Conservation (phyloP, 2,888 invertebrate species). For the Nebria brevicollis region DNA sequence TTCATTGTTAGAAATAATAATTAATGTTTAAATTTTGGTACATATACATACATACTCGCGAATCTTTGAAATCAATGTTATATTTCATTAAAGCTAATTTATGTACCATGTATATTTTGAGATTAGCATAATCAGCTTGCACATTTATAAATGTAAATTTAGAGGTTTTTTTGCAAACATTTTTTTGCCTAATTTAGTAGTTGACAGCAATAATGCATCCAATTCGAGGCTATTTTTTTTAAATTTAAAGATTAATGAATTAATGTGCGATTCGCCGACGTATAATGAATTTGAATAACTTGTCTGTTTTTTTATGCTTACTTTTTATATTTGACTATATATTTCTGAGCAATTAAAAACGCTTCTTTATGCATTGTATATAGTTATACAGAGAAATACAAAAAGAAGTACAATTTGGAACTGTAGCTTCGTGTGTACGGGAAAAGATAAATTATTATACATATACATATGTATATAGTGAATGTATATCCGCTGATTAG, state of each 20-base stretch:
- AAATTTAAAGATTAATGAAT: conserved; percentile 9
- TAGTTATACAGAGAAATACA: not conserved
- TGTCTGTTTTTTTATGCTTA: not conserved
- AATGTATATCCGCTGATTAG: conserved; percentile 11
- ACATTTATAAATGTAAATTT: conserved; percentile 13
- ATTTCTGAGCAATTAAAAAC: conserved; percentile 1
- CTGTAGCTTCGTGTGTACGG: not conserved
- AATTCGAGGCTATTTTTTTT: conserved; percentile 9
- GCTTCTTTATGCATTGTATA: conserved; percentile 5
- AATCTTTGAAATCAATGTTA: not conserved
- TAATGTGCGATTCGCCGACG: not conserved
- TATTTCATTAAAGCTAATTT: not conserved
- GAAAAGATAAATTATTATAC: not conserved
- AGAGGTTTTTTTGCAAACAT: not conserved
- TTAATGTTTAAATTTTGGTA: too few relatives aligned
- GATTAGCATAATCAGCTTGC: conserved; percentile 8
- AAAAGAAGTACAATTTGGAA: not conserved
- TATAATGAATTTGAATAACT: conserved; percentile 14
- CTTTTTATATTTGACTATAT: not conserved
- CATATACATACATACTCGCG: too few relatives aligned
- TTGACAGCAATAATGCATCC: conserved; percentile 2
- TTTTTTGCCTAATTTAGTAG: conserved; percentile 8
- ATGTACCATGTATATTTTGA: not conserved
- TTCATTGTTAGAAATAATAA: too few relatives aligned
- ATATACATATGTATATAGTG: conserved; percentile 2